These are phyloP conservation scores for Vannuccia rotundouncinata DNA, from an alignment of 2,888 invertebrate genomes.

Conservation along the genomic window DNA sequence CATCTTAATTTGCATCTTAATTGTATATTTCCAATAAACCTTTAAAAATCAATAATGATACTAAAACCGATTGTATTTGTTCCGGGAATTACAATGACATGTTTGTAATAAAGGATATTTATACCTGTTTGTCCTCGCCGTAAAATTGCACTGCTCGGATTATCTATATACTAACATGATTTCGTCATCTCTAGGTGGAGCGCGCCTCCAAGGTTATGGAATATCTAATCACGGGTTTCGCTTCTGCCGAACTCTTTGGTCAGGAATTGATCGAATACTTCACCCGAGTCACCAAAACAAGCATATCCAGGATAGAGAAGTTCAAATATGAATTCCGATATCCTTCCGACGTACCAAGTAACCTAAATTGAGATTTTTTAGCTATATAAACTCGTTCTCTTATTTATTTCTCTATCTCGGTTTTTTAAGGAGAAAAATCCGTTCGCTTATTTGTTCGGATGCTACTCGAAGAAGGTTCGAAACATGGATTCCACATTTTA, in stretches of 20 bases:
- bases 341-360: constrained; percentile 39
- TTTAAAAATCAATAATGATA: no score
- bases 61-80: no score
- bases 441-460: constrained; percentile 46
- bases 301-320: constrained; percentile 51
- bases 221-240: constrained; percentile 92
- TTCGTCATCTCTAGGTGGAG: no score
- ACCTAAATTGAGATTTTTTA: no score
- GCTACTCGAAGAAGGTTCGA: constrained; percentile 47
- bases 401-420: background rate
- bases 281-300: constrained; percentile 51
- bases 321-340: constrained; percentile 52
- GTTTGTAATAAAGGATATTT: no score
- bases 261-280: constrained; percentile 54
- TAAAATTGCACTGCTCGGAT: no score
- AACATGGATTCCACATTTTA: constrained; percentile 46
- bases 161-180: no score
- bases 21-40: no score
- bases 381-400: background rate
- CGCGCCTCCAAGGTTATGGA: constrained; percentile 81
- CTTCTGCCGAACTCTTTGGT: constrained; percentile 87
- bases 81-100: no score
- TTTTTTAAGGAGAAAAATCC: constrained; percentile 34
- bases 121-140: no score
- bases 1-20: no score